Percentiles rank a stretch among this genome's conserved stretches.
Conservation (phyloP, 2,888 invertebrate species). For the Willowsia nigromaculata region DNA sequence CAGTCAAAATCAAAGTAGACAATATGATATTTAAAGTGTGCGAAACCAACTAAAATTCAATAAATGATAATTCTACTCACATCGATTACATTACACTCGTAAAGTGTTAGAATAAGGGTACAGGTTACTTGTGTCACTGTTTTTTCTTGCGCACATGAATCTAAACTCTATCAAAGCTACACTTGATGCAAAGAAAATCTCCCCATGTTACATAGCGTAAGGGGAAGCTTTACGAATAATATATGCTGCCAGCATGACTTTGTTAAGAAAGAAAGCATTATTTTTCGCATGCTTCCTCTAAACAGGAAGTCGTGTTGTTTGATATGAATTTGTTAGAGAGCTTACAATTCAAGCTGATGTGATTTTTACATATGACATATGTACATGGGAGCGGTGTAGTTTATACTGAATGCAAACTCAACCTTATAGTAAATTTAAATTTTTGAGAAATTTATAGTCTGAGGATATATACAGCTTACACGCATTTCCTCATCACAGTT, state of each 20-base stretch:
- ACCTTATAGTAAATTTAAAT: too few relatives aligned
- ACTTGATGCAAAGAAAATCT: background rate
- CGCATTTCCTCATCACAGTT: background rate
- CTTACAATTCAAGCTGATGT: background rate
- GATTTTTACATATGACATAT: too few relatives aligned
- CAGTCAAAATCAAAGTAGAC: background rate
- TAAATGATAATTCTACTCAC: conserved; percentile 8
- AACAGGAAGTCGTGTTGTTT: too few relatives aligned
- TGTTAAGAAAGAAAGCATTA: background rate
- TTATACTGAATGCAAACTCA: too few relatives aligned
- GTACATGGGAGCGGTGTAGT: too few relatives aligned
- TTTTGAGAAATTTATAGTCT: background rate
- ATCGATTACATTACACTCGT: background rate
- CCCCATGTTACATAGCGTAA: too few relatives aligned
- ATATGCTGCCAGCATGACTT: background rate
- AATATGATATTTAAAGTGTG: background rate
- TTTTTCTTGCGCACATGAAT: too few relatives aligned
- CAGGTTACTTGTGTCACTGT: background rate
- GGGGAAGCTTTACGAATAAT: background rate
- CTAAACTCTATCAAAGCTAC: too few relatives aligned
- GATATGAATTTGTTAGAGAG: too few relatives aligned
- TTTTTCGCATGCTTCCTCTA: background rate
- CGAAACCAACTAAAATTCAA: background rate
- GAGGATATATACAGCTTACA: background rate
- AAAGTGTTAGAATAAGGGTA: conserved; percentile 12